Base-by-base conservation (phyloP, 2,797 vertebrate species). In the Lepidocolaptes lacrymiger region DNA sequence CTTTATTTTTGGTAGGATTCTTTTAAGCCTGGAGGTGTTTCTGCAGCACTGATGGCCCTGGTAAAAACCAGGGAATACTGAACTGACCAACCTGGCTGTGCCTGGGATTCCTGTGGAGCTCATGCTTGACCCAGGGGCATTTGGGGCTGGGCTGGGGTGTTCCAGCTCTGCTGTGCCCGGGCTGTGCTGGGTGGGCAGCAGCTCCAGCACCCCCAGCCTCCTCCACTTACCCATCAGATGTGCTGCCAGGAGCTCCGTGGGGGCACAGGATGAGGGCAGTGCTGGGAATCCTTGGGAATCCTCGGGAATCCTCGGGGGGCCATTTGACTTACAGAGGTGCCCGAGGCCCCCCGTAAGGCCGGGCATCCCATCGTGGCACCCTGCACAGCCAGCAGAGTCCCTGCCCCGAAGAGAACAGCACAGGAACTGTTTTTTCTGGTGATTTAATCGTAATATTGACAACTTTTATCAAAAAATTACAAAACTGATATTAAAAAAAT, bases 401-500 rank as follows among this genome's bases (percentile, higher is more conserved):
- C 93, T 94, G 96, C 96, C 90, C 94, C 88, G 90, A 97, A 97
- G 97, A 97, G 97, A 97, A 96, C 97, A 97, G 96, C 97, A 97
- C 97, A 97, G 97, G 75, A 94, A 93, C 95, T 82, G 89, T 87
- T 95, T 97, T 96, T 96, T 97, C 95, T 95, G 96, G 96, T 97
- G 97, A 97, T 97, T 97, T 97, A 97, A 97, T 97, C 95, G 55
- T 97, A 84, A 97, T 97, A 97, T 97, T 91, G 94, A 97, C 97
- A 97, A 95, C 92, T 96, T 54, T 97, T 97, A 97, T 97, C 96
- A 97, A 97, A 97, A 97, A 97, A 96, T 97, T 97, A 97, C 97
- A 97, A 97, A 97, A 97, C 95, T 97, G 97, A 94, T 97, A 97
- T 96, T 96, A 84, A 96, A 95, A 97, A 97, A 97, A 96, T 92